Evolutionary conservation across 1,140 invertebrate species (phyloP).

Genomic region (Colletes gigas): DNA sequence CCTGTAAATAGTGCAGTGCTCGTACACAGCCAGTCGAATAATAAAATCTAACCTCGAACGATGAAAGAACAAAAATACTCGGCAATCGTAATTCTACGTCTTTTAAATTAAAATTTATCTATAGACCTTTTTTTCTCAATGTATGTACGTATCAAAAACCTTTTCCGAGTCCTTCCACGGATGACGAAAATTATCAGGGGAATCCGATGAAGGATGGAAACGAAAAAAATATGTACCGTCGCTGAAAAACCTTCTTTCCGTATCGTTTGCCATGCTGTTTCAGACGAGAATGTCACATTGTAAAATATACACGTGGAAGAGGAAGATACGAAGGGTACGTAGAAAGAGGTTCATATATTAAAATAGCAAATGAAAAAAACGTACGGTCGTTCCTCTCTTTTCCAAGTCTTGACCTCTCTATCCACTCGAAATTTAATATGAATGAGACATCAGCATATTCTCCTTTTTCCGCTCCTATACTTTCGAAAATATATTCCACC

Average conservation of each 20-base stretch:
- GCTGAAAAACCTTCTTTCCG: not conserved
- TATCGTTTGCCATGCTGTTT: not conserved
- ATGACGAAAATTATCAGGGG: not conserved
- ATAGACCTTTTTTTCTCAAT: no score
- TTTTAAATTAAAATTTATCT: no score
- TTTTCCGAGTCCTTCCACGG: no score
- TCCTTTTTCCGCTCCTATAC: not conserved
- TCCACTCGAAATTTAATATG: constrained; percentile 51
- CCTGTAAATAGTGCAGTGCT: no score
- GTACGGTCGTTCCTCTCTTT: not conserved
- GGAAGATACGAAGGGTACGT: not conserved
- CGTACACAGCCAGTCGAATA: no score
- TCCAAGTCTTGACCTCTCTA: not conserved
- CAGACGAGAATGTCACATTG: not conserved
- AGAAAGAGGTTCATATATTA: constrained; percentile 39
- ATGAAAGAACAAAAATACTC: no score
- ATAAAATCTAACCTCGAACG: no score
- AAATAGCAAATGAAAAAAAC: constrained; percentile 13
- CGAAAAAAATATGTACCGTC: not conserved
- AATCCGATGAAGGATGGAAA: not conserved
- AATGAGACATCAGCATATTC: constrained; percentile 35
- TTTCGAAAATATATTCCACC: constrained; percentile 6
- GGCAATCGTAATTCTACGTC: no score
- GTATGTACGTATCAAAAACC: no score
- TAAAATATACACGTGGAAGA: constrained; percentile 39